Evolutionary conservation across 2,888 invertebrate genomes (phyloP).

Genomic region (Chrysolina americana): DNA sequence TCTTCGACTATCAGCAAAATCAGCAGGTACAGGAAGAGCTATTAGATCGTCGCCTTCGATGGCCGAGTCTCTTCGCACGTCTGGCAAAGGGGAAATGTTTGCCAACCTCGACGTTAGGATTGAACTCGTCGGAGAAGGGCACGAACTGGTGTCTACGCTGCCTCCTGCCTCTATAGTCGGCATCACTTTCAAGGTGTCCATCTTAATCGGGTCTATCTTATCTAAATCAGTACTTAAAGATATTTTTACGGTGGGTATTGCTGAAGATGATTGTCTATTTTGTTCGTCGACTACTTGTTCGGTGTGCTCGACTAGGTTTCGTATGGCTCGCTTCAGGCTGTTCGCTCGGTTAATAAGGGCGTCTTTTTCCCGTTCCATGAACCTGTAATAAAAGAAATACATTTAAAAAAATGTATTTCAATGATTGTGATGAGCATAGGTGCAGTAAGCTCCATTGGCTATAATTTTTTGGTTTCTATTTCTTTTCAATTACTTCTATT

Average conservation of each 20-base stretch:
- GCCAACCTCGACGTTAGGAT: conserved; percentile 71
- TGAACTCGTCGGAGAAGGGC: conserved; percentile 71
- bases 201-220: conserved; percentile 56
- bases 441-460: too few relatives aligned
- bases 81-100: conserved; percentile 79
- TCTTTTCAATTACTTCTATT: too few relatives aligned
- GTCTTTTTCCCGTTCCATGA: conserved; percentile 73
- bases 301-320: conserved; percentile 85
- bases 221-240: conserved; percentile 64
- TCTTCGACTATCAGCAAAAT: conserved; percentile 87
- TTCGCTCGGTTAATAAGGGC: conserved; percentile 79
- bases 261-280: conserved; percentile 60
- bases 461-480: too few relatives aligned
- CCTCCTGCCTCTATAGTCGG: conserved; percentile 68
- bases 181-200: conserved; percentile 68
- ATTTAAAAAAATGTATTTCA: too few relatives aligned
- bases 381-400: conserved; percentile 58
- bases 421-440: too few relatives aligned
- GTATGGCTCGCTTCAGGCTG: conserved; percentile 86
- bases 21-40: conserved; percentile 82
- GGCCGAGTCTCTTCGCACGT: conserved; percentile 75
- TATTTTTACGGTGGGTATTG: conserved; percentile 64
- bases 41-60: conserved; percentile 69
- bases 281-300: conserved; percentile 80
- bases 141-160: conserved; percentile 69